These are phyloP conservation scores for Drosophila mettleri DNA, from an alignment of 2,888 invertebrate genomes.

Conservation along the genomic window DNA sequence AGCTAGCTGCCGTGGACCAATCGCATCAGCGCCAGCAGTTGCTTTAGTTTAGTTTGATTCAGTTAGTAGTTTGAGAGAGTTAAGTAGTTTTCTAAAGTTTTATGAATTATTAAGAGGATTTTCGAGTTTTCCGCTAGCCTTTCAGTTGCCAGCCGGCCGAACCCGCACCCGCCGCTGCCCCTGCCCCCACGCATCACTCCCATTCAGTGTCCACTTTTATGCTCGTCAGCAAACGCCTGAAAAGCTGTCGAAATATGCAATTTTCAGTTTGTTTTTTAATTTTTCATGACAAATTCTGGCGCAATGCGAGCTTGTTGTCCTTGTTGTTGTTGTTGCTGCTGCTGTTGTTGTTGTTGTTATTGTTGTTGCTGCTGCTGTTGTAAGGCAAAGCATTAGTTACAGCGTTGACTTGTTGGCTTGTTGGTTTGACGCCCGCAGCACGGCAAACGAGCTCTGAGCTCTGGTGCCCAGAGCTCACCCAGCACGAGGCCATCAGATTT, in stretches of 20 bases:
- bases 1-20: conserved; percentile 10
- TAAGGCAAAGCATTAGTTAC: conserved; percentile 56
- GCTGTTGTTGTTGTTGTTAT: conserved; percentile 22
- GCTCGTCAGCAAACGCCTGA: conserved; percentile 71
- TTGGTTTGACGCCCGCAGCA: conserved; percentile 33
- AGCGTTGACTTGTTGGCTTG: conserved; percentile 53
- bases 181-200: neutral
- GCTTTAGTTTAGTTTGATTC: conserved; percentile 79
- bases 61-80: conserved; percentile 80
- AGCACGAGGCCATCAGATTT: conserved; percentile 35
- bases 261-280: conserved; percentile 69
- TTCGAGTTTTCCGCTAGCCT: conserved; percentile 77
- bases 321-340: conserved; percentile 17
- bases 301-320: conserved; percentile 19
- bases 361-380: conserved; percentile 13
- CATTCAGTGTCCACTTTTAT: conserved; percentile 35
- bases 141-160: conserved; percentile 67
- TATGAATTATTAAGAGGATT: conserved; percentile 79
- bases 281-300: conserved; percentile 67
- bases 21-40: conserved; percentile 50
- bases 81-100: conserved; percentile 77
- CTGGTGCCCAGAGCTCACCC: conserved; percentile 10
- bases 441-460: conserved; percentile 9
- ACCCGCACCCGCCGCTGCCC: neutral
- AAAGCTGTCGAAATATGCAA: conserved; percentile 76